Evolutionary conservation across 2,797 vertebrate species (phyloP), one percentile per base, ranked within the genome.

Genomic region (Parotocinclus haroldoi): DNA sequence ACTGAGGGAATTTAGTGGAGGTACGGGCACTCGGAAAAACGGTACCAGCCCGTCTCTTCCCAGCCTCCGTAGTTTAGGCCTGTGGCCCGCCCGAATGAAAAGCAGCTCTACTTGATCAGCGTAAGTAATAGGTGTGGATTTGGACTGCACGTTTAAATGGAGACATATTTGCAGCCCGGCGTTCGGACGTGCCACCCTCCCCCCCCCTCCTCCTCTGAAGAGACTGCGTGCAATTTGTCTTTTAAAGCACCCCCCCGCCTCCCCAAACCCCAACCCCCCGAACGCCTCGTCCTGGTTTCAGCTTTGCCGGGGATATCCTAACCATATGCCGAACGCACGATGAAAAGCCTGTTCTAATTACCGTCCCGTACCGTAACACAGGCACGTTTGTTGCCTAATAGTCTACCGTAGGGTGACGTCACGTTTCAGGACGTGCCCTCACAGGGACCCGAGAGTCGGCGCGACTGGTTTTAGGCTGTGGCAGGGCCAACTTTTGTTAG

Each of bases 81-180:
- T n/a, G n/a, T n/a, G n/a, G n/a, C n/a, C n/a, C n/a, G n/a, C n/a
- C n/a, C n/a, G n/a, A n/a, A n/a, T n/a, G 27, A 27, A 27, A 27
- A 27, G 27, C 27, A 27, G 27, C 27, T 76, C 78, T 45, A 69
- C 69, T 81, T 77, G 72, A 74, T 77, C 67, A 57, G 78, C 54
- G 68, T 71, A 69, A 74, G 78, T 78, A 79, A 78, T 83, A 81
- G 73, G 71, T 58, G 61, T 7, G 48, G 71, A 60, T 53, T 7
- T 78, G 63, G 58, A 59, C 70, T 62, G 71, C 77, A 77, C 69
- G 74, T 58, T 71, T 55, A 37, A 73, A 52, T 45, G 16, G 10
- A 53, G 76, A 70, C 66, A 42, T 78, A 66, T 78, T 74, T 81
- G 76, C 77, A 71, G 7, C 73, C 70, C 76, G 79, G 73, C 72